Evolutionary conservation across 2,797 vertebrate genomes (phyloP), one percentile per base, ranked within the genome.

Genomic region (Brotula barbata): DNA sequence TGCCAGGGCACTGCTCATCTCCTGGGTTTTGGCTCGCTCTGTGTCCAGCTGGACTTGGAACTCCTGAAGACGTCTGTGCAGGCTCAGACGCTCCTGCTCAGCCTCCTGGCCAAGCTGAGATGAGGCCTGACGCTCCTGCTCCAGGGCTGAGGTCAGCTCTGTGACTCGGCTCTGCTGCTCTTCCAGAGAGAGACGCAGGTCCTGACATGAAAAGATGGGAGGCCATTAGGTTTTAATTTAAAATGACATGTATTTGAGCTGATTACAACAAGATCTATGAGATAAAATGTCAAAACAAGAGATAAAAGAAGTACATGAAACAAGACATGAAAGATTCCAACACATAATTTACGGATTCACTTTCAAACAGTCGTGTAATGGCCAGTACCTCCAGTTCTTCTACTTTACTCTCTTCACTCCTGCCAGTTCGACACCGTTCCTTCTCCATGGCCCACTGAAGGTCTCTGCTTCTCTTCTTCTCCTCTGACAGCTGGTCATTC

Each of bases 371-470:
- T 12, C 1, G 6, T 40, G 7, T 36, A 9, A 31, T 28, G 39
- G 5, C 13, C 57, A 73, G 80, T 85, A 98, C 97, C 94, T 98
- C 96, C 25, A 97, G 80, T 44, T 96, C 91, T 80, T 98, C 96
- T 80, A 81, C 90, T 74, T 92, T 91, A 37, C 80, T 89, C 63
- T 94, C 93, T 64, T 94, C 89, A 1, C 16, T 90, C 70, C 86
- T 91, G 47, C 92, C 93, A 11, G 83, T 75, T 68, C 85, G 92
- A 75, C 93, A 91, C 68, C 82, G 93, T 70, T 96, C 94, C 77
- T 95, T 96, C 85, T 97, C 95, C 78, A 94, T 57, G 17, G 90
- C 78, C 95, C 95, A 98, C 58, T 96, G 96, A 10, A 96, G 87
- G 58, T 97, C 95, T 79, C 95, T 88, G 58, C 86, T 90, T 42